Conservation (phyloP, 2,888 invertebrate genomes). For the Megamerina dolium region DNA sequence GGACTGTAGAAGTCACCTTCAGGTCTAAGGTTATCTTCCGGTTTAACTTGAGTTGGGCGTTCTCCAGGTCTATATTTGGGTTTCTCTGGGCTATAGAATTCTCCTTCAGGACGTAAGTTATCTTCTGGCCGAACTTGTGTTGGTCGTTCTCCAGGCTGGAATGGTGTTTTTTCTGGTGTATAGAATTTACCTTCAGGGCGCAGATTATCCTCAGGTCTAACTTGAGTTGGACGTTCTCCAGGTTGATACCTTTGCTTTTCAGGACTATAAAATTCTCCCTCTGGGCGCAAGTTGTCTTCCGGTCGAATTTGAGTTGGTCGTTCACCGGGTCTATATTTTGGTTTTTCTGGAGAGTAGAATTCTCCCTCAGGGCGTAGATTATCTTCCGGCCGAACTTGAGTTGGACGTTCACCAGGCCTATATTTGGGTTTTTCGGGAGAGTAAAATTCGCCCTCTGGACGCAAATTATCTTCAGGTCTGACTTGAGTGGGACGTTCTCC, state of each 20-base stretch:
- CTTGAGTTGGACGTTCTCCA: slow-evolving; percentile 43
- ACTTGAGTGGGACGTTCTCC: slow-evolving; percentile 47
- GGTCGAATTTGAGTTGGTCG: slow-evolving; percentile 47
- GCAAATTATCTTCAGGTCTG: slow-evolving; percentile 49
- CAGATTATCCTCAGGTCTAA: slow-evolving; percentile 53
- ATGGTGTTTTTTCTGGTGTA: slow-evolving; percentile 43
- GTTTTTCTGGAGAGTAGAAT: slow-evolving; percentile 50
- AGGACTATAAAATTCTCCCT: slow-evolving; percentile 49
- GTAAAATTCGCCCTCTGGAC: slow-evolving; percentile 55
- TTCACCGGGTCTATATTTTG: slow-evolving; percentile 48
- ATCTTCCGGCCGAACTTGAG: slow-evolving; percentile 47
- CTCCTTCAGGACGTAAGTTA: slow-evolving; percentile 50
- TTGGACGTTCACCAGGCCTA: slow-evolving; percentile 50
- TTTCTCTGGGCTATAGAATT: slow-evolving; percentile 46
- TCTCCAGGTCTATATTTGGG: slow-evolving; percentile 51
- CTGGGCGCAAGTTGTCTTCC: slow-evolving; percentile 50
- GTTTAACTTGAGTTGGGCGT: slow-evolving; percentile 45
- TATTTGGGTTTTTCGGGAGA: slow-evolving; percentile 50
- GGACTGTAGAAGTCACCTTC: slow-evolving; percentile 56
- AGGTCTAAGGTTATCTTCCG: slow-evolving; percentile 53
- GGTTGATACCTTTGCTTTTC: slow-evolving; percentile 47
- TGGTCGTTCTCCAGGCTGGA: slow-evolving; percentile 50
- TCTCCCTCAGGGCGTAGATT: slow-evolving; percentile 56
- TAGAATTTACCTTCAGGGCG: slow-evolving; percentile 50
- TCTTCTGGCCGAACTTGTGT: slow-evolving; percentile 49